Percentiles rank a stretch among this genome's conserved stretches.
These are phyloP conservation scores for Mionectes macconnelli DNA, from an alignment of 2,113 vertebrate species.

Conservation along the genomic window DNA sequence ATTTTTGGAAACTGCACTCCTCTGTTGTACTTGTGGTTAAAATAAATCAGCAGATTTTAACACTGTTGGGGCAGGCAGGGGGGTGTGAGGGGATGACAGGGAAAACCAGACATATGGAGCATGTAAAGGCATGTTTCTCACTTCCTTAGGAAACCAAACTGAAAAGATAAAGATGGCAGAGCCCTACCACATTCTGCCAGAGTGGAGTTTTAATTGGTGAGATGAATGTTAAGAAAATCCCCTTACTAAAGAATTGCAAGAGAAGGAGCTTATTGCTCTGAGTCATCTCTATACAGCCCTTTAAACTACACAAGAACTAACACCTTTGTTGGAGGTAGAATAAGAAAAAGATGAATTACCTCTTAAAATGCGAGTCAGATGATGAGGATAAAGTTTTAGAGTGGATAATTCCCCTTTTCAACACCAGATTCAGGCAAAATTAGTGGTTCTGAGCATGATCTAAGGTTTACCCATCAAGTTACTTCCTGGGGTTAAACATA, in stretches of 20 bases:
- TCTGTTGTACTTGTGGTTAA: conserved; percentile 38
- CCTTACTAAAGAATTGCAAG: neutral
- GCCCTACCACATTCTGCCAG: conserved; percentile 12
- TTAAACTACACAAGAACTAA: neutral
- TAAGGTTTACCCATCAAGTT: conserved; percentile 51
- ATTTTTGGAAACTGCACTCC: conserved; percentile 19
- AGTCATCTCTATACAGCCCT: conserved; percentile 5
- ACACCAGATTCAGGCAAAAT: conserved; percentile 58
- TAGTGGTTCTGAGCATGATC: conserved; percentile 50
- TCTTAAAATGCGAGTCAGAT: conserved; percentile 56
- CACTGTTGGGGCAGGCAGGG: neutral
- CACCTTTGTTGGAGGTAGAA: conserved; percentile 51
- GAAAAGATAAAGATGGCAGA: conserved; percentile 26
- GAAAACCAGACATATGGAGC: neutral
- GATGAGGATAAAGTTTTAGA: conserved; percentile 49
- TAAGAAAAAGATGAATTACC: conserved; percentile 10
- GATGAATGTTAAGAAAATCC: conserved; percentile 32
- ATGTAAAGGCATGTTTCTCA: neutral
- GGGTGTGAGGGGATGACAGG: neutral
- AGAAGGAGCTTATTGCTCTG: conserved; percentile 11
- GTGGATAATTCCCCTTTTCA: conserved; percentile 65
- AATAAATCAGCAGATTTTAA: conserved; percentile 57
- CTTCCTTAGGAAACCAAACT: conserved; percentile 20
- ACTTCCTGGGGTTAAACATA: conserved; percentile 56
- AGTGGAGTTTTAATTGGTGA: conserved; percentile 10